These are phyloP conservation scores for Cinara cedri DNA, from an alignment of 2,888 invertebrate species.

Conservation along the genomic window DNA sequence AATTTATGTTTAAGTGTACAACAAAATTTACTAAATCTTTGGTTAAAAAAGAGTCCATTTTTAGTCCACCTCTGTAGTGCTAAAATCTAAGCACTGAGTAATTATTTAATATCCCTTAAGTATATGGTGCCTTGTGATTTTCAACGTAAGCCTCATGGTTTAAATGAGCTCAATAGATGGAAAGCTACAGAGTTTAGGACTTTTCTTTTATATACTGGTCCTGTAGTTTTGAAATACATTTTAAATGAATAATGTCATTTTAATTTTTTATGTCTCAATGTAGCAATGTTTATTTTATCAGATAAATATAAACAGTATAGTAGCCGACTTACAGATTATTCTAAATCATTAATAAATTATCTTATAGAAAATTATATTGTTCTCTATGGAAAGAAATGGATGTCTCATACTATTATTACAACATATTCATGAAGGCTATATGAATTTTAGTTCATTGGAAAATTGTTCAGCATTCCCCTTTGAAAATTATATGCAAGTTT, in stretches of 20 bases:
- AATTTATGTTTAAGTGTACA: too few species aligned
- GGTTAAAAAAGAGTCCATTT: too few species aligned
- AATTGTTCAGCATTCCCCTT: background rate
- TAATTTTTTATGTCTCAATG: slow-evolving; percentile 10
- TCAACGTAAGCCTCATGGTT: background rate
- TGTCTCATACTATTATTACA: background rate
- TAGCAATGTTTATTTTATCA: background rate
- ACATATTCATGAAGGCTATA: background rate
- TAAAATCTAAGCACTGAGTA: too few species aligned
- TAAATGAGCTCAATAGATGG: background rate
- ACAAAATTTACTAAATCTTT: too few species aligned
- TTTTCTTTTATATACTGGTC: background rate
- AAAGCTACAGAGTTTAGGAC: background rate
- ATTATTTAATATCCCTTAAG: too few species aligned
- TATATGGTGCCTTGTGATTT: slow-evolving; percentile 26
- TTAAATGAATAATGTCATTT: background rate
- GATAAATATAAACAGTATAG: background rate
- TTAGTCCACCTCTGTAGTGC: too few species aligned
- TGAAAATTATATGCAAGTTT: background rate
- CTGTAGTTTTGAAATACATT: background rate
- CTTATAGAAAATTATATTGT: background rate
- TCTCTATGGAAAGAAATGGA: background rate
- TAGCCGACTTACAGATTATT: background rate
- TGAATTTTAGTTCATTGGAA: background rate
- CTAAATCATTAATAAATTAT: background rate